Evolutionary conservation across 1,140 invertebrate species (phyloP), one percentile per base, ranked within the genome.

Genomic region (Drosophila mojavensis): DNA sequence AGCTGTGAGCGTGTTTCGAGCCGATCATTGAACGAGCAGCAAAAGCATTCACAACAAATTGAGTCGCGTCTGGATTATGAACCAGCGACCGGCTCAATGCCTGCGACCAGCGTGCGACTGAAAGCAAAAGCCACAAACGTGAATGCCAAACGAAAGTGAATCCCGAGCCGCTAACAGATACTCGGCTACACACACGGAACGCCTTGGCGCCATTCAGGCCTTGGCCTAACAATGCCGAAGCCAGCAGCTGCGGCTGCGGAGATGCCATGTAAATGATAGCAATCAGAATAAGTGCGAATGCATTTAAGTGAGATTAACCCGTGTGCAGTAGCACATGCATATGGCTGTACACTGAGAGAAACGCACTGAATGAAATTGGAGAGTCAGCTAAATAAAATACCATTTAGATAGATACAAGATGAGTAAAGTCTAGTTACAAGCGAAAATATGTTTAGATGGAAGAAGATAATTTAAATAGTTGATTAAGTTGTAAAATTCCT

Each of bases 221-320:
- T 64, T 51, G 17, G 54, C 39, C 26, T 39, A 47, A 36, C 61
- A 53, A 55, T 60, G 26, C 55, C 28, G 5, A 24, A 24, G 51
- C 33, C 36, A 50, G 54, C 39, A 15, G 33, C 7, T 33, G 6
- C 24, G 69, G 70, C 48, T 54, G 24, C n/a, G 51, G 10, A 41
- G 43, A 60, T 65, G 39, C 60, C 13, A 63, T 50, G 77, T 74
- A 78, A 88, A 88, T 79, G 80, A 88, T 89, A 83, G 67, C 84
- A 88, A 88, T 88, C 84, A 89, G 84, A 88, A 88, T 89, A 81
- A 88, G 84, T 88, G 84, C 84, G 82, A 88, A 89, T 84, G 84
- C 83, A 84, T 71, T 89, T 84, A 89, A 66, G 78, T 67, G 69
- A 84, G 77, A 72, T 90, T 89, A 86, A 54, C 13, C 70, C 55